These are phyloP conservation scores for Menura novaehollandiae DNA, from an alignment of 2,113 vertebrate genomes.

Conservation along the genomic window DNA sequence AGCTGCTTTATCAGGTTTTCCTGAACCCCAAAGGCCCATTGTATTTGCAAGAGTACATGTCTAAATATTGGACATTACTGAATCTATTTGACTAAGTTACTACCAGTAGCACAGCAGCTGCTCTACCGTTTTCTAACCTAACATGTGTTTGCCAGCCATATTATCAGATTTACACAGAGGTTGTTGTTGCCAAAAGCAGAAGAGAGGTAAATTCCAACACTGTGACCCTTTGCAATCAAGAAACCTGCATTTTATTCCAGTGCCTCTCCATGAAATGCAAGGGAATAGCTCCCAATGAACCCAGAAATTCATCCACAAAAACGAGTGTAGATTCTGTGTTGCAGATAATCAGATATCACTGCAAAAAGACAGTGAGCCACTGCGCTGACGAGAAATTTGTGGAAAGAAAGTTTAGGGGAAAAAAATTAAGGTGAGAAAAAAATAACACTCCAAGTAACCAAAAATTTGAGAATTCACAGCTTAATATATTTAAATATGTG, in stretches of 20 bases:
- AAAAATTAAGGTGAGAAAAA: neutral
- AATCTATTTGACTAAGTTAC: constrained; percentile 63
- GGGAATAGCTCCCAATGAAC: neutral
- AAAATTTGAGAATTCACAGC: neutral
- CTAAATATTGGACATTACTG: constrained; percentile 54
- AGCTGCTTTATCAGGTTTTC: neutral
- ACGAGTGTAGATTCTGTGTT: neutral
- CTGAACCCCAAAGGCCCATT: neutral
- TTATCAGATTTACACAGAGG: constrained; percentile 57
- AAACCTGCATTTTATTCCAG: neutral
- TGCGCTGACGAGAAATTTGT: neutral
- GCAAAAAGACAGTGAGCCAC: neutral
- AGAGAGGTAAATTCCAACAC: constrained; percentile 51
- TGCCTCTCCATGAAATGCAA: neutral
- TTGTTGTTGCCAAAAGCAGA: constrained; percentile 28
- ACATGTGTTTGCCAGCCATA: constrained; percentile 28
- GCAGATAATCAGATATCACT: neutral
- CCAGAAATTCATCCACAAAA: neutral
- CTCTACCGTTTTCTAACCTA: neutral
- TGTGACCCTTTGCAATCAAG: neutral
- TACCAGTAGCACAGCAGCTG: constrained; percentile 50
- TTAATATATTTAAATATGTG: neutral
- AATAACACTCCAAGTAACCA: neutral
- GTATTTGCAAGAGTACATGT: constrained; percentile 46
- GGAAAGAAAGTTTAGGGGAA: neutral